Base-by-base conservation (phyloP, 2,888 invertebrate species). In the Platycheirus albimanus region DNA sequence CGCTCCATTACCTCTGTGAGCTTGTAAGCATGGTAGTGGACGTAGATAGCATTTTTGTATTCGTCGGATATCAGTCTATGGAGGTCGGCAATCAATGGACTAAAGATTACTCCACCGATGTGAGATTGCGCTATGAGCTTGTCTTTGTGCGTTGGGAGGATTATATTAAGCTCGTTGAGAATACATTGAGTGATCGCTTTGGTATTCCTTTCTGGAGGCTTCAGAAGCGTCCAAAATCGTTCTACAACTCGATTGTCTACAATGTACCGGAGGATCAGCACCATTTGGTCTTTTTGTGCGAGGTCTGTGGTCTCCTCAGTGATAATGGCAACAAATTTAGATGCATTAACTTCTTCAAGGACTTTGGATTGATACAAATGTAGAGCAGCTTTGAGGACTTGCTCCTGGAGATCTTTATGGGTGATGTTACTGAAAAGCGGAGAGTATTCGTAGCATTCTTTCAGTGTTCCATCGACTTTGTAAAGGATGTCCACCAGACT, bases 241-340 rank as follows among this genome's bases (percentile, higher is more conserved):
- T 81, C 81, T 1, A 81, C 81, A 8, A 81, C 81, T 54, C 58
- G 38, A 15, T 71, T 71, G 15, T 81, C 81, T 17, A 76, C 24
- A 1, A 81, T 15, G 5, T 81, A 81, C 2, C 81, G 71, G 2
- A 81, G 41, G 1, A 76, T 64, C 20, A 81, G 13, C 10, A 43
- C 45, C 19, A 81, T 17, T 17, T 81, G 81, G 10, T 81, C 81
- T 30, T 71, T 71, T 15, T 67, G 58, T 2, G 43, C 66, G 4
- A 81, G 52, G 54, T 81, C 81, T 5, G 81, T 81, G 5, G 71
- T 81, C 15, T 81, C 81, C 47, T 76, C 81, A n/a, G 76, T 81
- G 13, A 81, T 67, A 1, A 81, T 61, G 10, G 81, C 71, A 7
- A 76, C n/a, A 13, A 43, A 81, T 19, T 81, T 81, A 2, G 81